A percentile compares a stretch with the other conserved stretches of the same genome.
Conservation (phyloP, 2,888 invertebrate species). For the Rhynchonema sp. region DNA sequence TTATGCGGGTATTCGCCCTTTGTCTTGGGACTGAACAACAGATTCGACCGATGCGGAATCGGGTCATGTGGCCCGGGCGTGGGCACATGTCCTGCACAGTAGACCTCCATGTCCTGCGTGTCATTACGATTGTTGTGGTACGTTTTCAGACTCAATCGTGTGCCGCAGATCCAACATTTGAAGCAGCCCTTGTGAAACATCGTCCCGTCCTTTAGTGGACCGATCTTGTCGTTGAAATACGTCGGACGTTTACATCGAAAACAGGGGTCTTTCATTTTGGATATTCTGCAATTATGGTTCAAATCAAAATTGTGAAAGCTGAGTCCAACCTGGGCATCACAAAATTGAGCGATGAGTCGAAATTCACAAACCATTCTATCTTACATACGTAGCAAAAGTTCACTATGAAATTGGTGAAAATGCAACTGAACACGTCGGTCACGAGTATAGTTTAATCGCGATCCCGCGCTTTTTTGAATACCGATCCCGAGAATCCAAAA, state of each 20-base stretch:
- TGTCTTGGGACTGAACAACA: constrained; percentile 26
- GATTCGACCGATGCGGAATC: constrained; percentile 27
- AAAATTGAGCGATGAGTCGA: too few relatives aligned
- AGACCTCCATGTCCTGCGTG: constrained; percentile 27
- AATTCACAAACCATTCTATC: too few relatives aligned
- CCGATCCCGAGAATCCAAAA: too few relatives aligned
- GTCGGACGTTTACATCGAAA: constrained; percentile 27
- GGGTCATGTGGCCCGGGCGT: constrained; percentile 29
- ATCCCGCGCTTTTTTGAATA: too few relatives aligned
- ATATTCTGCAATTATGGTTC: too few relatives aligned
- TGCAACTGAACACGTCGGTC: too few relatives aligned
- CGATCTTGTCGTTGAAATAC: constrained; percentile 28
- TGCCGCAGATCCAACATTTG: constrained; percentile 30
- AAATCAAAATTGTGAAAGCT: too few relatives aligned
- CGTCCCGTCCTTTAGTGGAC: constrained; percentile 27
- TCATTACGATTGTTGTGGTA: constrained; percentile 29
- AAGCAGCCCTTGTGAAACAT: constrained; percentile 25
- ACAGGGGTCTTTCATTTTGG: constrained; percentile 25
- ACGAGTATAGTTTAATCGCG: too few relatives aligned
- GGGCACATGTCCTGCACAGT: constrained; percentile 28
- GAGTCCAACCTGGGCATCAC: too few relatives aligned
- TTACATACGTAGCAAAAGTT: too few relatives aligned
- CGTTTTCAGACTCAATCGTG: constrained; percentile 25
- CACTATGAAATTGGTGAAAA: too few relatives aligned
- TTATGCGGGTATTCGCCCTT: constrained; percentile 20